Base-by-base conservation (phyloP, 2,797 vertebrate genomes). In the Anguilla pacifica region DNA sequence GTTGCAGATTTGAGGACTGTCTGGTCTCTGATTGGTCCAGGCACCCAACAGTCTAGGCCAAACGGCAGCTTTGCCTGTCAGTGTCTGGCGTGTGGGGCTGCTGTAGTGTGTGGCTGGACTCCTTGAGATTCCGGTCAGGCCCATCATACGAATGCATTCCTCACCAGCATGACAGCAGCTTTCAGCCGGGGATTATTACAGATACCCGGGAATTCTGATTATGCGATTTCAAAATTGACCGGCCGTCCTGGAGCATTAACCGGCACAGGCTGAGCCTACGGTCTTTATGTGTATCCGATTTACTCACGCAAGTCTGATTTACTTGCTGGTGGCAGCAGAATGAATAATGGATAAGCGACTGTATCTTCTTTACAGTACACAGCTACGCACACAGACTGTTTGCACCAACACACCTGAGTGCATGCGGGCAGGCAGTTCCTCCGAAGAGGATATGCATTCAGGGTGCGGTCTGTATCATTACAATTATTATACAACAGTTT, bases 121-220 rank as follows among this genome's bases (percentile, higher is more conserved):
- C 28, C 70, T 74, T 74, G 15, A 74, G 28, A 74, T 35, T 74
- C 70, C 70, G 13, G 70, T 74, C 70, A 74, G 70, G 70, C 70
- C 15, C 1, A 13, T 74, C 4, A 6, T 74, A 6, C 28, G 28
- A 31, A 11, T 0, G 70, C 31, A 74, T 11, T 17, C 3, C 31
- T 31, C 70, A 74, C 19, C 31, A 11, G 28, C 2, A 5, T 15
- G 28, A 35, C 31, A 11, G 11, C 31, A 3, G 3, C 35, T 39
- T 74, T 2, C 70, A 74, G 70, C 70, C 31, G 11, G 28, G n/a
- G 4, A 72, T 28, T 72, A 72, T 72, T 31, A 31, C 70, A 31
- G 31, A 35, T 17, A 10, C 70, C 2, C 1, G 70, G 31, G 70
- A 74, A 31, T 35, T 74, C 31, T 31, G 31, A 39, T 74, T 74